Base-by-base conservation (phyloP, 2,797 vertebrate species). In the Mormyrops boulengeri region DNA sequence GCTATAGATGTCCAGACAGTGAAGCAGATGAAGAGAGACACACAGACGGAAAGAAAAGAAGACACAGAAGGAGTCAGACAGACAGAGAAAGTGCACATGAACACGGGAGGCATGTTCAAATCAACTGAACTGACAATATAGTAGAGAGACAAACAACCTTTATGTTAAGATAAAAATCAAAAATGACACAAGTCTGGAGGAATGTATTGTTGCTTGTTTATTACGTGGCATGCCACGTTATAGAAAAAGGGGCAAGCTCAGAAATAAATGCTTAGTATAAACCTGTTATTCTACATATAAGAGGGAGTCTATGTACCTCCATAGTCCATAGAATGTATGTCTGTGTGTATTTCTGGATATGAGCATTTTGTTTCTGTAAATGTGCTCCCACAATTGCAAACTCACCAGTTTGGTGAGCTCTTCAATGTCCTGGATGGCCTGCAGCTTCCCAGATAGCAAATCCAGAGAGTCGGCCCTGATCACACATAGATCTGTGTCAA, bases 351-450 rank as follows among this genome's bases (percentile, higher is more conserved):
- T 22, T 38, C 17, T 34, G 12, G 30, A 52, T 12, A 60, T 17
- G 14, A 60, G 55, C 53, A 87, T 38, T 22, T 41, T 19, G 6
- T 17, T 26, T 44, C 22, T 49, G 14, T 41, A 53, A 44, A 85
- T 66, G 12, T 14, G 4, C 52, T 30, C 3, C 44, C 47, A 14
- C 38, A 47, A 19, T 19, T 50, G 49, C 17, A 12, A 77, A n/a
- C 14, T 96, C 93, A 99, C 98, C 97, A 99, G 95, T 53, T 93
- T 92, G 0, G 96, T 98, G 91, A 99, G 95, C 92, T 98, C 97
- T 7, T 99, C 98, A 3, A 98, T 94, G 3, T 97, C 97, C 7
- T 94, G 95, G 91, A 98, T 97, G 82, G 95, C 93, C 90, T 98
- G 95, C 0, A 99, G 95, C 91, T 95, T 97, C 88, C 85, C 93